Percentiles rank a stretch among this genome's conserved stretches.
These are phyloP conservation scores for Rhipidura dahli DNA, from an alignment of 2,113 vertebrate species.

Conservation along the genomic window DNA sequence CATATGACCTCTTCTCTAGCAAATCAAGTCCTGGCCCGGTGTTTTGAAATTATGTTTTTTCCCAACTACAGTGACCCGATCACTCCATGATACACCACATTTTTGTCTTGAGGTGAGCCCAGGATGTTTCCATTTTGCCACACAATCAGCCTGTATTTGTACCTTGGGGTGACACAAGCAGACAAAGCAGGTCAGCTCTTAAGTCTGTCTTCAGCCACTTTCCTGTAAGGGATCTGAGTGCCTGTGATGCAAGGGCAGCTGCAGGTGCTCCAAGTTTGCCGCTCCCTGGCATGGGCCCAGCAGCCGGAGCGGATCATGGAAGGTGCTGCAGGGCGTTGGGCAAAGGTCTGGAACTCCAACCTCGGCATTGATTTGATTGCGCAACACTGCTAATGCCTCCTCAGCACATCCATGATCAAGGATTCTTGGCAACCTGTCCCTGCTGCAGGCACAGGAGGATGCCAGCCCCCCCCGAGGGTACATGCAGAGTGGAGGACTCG, in stretches of 20 bases:
- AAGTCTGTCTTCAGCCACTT: background rate
- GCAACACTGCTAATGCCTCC: background rate
- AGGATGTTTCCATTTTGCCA: background rate
- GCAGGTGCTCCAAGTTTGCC: fast-evolving
- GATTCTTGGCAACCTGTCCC: background rate
- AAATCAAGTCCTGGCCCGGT: background rate
- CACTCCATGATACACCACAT: fast-evolving
- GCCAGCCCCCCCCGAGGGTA: background rate
- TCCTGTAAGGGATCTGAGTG: background rate
- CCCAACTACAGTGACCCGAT: background rate
- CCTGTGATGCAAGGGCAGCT: background rate
- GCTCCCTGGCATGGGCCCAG: background rate
- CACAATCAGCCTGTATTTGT: background rate
- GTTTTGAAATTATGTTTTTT: background rate
- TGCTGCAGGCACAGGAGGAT: background rate
- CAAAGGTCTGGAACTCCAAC: background rate
- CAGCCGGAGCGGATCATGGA: fast-evolving
- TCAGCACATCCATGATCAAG: background rate
- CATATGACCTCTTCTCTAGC: background rate
- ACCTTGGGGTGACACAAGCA: background rate
- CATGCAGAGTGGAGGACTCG: fast-evolving
- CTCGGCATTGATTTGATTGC: background rate
- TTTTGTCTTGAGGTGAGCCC: background rate
- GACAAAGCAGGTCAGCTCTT: background rate
- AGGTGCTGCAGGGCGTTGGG: background rate